Conservation (phyloP, 2,797 vertebrate genomes). For the Microchirus variegatus region DNA sequence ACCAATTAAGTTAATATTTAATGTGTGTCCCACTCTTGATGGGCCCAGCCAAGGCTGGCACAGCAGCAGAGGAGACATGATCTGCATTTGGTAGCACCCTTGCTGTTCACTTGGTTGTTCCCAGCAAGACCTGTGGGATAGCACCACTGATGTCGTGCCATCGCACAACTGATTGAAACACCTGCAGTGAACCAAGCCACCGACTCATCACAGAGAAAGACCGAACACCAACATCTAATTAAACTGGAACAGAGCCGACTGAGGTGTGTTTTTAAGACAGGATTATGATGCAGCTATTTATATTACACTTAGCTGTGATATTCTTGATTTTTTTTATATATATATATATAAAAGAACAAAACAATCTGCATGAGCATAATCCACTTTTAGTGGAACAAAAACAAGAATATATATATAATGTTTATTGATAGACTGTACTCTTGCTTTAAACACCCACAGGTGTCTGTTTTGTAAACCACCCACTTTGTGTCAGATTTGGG, state of each 20-base stretch:
- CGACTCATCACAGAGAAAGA: slow-evolving; percentile 27
- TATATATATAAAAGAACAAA: slow-evolving; percentile 8
- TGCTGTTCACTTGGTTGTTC: slow-evolving; percentile 58
- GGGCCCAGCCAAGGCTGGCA: slow-evolving; percentile 74
- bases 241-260: slow-evolving; percentile 41
- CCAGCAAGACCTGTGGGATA: slow-evolving; percentile 64
- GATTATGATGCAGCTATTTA: neutral
- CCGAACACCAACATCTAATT: slow-evolving; percentile 53
- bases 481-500: slow-evolving; percentile 60
- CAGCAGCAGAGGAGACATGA: slow-evolving; percentile 66
- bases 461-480: slow-evolving; percentile 60
- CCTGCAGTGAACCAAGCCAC: slow-evolving; percentile 61
- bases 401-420: slow-evolving; percentile 32
- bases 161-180: slow-evolving; percentile 66
- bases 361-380: slow-evolving; percentile 20
- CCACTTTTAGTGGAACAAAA: slow-evolving; percentile 30
- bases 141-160: slow-evolving; percentile 74
- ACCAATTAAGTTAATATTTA: slow-evolving; percentile 86
- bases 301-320: slow-evolving; percentile 31
- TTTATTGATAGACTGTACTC: slow-evolving; percentile 53
- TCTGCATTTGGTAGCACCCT: slow-evolving; percentile 64
- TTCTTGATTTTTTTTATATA: slow-evolving; percentile 17
- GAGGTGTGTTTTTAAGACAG: slow-evolving; percentile 33
- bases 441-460: slow-evolving; percentile 49
- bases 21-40: slow-evolving; percentile 75